These are phyloP conservation scores for Echinops telfairi DNA, from an alignment of 2,113 vertebrate species.

Conservation along the genomic window DNA sequence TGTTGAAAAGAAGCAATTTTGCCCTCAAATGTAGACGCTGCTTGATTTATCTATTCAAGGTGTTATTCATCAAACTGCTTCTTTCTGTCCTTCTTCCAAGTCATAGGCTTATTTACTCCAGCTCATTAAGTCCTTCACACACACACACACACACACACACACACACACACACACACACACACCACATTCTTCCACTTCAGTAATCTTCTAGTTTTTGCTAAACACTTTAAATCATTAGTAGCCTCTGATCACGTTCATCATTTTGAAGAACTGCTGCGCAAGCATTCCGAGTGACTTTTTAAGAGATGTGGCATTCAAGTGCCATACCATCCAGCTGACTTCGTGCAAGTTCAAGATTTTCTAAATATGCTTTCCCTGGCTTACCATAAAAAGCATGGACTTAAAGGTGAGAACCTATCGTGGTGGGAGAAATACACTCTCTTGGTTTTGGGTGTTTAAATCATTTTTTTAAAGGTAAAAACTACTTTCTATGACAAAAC, in stretches of 20 bases:
- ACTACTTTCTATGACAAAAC: background rate
- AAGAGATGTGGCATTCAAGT: background rate
- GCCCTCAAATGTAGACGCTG: background rate
- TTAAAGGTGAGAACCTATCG: background rate
- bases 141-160: background rate
- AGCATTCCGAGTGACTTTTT: background rate
- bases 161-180: background rate
- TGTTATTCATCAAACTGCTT: background rate
- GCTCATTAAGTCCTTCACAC: background rate
- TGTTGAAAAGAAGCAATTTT: background rate
- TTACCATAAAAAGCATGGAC: background rate
- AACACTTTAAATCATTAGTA: background rate
- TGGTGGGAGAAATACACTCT: background rate
- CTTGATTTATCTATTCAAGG: background rate
- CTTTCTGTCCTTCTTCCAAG: background rate
- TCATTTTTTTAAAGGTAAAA: background rate
- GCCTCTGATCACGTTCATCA: background rate
- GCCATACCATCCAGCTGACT: background rate
- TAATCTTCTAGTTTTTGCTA: constrained; percentile 13
- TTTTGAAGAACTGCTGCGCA: too few relatives aligned
- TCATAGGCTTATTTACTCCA: background rate
- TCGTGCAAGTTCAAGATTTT: background rate
- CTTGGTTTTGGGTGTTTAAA: background rate
- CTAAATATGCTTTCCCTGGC: background rate
- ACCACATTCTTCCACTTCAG: background rate